Percentiles rank a stretch among this genome's conserved stretches.
These are phyloP conservation scores for Atta texana DNA, from an alignment of 1,140 invertebrate species.

Conservation along the genomic window DNA sequence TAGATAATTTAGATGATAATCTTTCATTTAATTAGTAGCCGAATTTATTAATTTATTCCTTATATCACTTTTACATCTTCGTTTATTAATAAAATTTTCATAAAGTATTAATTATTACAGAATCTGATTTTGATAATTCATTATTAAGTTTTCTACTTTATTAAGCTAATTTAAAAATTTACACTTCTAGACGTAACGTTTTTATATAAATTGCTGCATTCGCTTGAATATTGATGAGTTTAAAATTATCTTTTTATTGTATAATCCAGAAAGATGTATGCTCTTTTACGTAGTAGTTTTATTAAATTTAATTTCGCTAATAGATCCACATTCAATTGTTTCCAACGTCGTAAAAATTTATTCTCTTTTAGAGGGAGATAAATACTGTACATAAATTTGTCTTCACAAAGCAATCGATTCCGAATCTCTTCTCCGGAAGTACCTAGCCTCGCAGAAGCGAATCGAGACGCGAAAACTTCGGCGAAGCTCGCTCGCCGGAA, in stretches of 20 bases:
- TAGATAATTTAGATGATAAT: neutral
- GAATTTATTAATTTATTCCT: neutral
- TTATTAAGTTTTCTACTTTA: neutral
- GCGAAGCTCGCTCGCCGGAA: constrained; percentile 39
- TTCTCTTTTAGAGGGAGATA: neutral
- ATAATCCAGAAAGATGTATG: neutral
- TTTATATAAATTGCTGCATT: constrained; percentile 3
- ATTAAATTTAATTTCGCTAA: constrained; percentile 34
- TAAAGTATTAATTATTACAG: neutral
- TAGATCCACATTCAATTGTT: constrained; percentile 4
- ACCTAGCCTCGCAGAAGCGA: neutral
- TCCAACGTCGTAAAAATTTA: constrained; percentile 1
- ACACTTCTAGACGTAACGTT: too few relatives aligned
- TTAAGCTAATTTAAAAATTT: neutral
- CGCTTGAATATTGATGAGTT: constrained; percentile 3
- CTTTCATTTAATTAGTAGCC: neutral
- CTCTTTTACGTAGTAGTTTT: neutral
- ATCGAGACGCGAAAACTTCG: constrained; percentile 51
- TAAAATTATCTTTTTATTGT: neutral
- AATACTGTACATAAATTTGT: constrained; percentile 37
- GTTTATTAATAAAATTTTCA: constrained; percentile 17
- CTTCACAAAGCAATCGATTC: constrained; percentile 43
- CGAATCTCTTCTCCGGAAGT: neutral
- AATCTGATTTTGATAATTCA: neutral
- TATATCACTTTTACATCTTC: neutral